A percentile compares a stretch with the other conserved stretches of the same genome.
phyloP scores from a whole-genome alignment of 2,797 vertebrate genomes.

The Bucorvus abyssinicus region DNA sequence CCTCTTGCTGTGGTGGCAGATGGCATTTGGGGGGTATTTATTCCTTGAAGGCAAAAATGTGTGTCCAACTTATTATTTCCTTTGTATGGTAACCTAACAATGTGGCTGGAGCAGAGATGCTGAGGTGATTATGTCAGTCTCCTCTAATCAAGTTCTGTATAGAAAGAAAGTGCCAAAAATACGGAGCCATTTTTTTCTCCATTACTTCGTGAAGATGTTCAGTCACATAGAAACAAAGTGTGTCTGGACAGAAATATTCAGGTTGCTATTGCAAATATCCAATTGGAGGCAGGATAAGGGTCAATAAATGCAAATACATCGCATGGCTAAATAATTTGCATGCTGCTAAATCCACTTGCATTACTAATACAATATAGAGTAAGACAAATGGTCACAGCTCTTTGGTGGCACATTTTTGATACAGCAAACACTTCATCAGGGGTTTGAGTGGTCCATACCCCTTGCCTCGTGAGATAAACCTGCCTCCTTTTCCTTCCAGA shows the following conservation, averaged over 20 bases:
- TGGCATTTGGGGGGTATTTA: neutral
- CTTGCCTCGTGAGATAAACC: neutral
- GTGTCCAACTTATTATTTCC: neutral
- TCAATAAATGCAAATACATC: neutral
- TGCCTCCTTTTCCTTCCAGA: neutral
- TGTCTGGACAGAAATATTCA: neutral
- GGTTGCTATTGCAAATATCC: neutral
- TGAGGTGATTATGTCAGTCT: neutral
- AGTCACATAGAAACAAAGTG: neutral
- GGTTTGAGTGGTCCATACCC: neutral
- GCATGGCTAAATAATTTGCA: neutral
- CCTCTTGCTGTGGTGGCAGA: neutral
- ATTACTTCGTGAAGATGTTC: neutral
- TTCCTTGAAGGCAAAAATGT: slow-evolving; percentile 1
- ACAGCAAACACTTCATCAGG: neutral
- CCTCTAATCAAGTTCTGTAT: neutral
- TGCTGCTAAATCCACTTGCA: neutral
- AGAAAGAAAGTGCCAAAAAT: neutral
- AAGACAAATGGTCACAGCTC: neutral
- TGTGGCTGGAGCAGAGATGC: neutral
- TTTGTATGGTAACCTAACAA: neutral
- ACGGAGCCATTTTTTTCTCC: neutral
- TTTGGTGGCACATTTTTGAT: neutral
- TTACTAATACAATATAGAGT: neutral
- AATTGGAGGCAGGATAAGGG: neutral